Base-by-base conservation (phyloP, 2,797 vertebrate species). In the Xenopus petersii region DNA sequence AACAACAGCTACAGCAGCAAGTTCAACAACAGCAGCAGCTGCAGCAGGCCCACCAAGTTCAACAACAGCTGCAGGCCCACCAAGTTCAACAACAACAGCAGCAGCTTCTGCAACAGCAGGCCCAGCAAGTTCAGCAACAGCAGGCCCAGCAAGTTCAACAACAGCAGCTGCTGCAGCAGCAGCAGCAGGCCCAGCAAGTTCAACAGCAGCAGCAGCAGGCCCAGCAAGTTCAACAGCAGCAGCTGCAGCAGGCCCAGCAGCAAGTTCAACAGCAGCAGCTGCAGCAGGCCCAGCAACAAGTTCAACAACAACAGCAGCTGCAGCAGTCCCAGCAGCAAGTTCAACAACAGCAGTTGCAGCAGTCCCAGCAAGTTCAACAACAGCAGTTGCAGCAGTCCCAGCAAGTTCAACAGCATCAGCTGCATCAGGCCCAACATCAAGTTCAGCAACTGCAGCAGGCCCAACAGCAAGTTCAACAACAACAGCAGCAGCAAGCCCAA, bases 181-280 rank as follows among this genome's bases (percentile, higher is more conserved):
- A 51, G 11, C 61, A 64, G 24, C 64, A 61, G 16, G 59, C 10
- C 21, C 73, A 62, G 26, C 72, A 60, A 49, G 17, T 8, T 55
- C 68, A 84, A 42, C 13, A 36, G 63, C 93, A 93, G 71, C 92
- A 93, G 81, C 80, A 81, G 67, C 83, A 82, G 56, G 93, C 94
- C 81, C 86, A 90, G 74, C 84, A 93, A 72, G 7, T 75, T 0
- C 81, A 76, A 48, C 72, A 72, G 11, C 75, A 76, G 10, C 48
- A 49, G 3, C 24, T 15, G 24, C 83, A 81, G 59, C 86, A 79
- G 46, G 13, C 21, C 21, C 21, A 21, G 21, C 21, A 21, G 1
- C 21, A 21, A 21, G 21, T 21, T 21, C 21, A 21, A 21, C 1
- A 2, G 68, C 87, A 21, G 21, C 21, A 21, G 21, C 21, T 69